phyloP scores from a whole-genome alignment of 2,113 vertebrate genomes.

The Scartelaos histophorus region DNA sequence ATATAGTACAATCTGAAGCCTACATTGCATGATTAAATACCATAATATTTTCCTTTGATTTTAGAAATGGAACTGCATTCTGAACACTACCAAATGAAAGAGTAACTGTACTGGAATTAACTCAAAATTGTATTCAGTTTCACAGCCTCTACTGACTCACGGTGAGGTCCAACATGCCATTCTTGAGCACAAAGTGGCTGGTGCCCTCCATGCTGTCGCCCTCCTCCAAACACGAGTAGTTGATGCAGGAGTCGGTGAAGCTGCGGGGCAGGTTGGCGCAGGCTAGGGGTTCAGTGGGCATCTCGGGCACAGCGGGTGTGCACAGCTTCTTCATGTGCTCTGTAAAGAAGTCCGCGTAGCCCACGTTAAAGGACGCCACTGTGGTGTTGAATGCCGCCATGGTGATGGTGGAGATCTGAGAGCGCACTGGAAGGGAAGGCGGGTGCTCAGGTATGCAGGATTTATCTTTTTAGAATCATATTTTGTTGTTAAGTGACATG shows the following conservation, averaged over 20 bases:
- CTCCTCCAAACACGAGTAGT: slow-evolving; percentile 96
- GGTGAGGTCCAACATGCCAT: slow-evolving; percentile 97
- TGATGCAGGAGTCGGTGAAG: slow-evolving; percentile 98
- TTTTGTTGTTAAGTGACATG: too few species aligned
- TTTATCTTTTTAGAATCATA: neutral
- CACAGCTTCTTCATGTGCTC: slow-evolving; percentile 98
- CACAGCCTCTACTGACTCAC: slow-evolving; percentile 71
- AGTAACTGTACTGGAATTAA: too few species aligned
- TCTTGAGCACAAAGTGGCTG: slow-evolving; percentile 97
- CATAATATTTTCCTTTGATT: too few species aligned
- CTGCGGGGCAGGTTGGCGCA: slow-evolving; percentile 96
- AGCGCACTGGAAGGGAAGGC: slow-evolving; percentile 80
- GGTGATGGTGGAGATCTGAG: slow-evolving; percentile 98
- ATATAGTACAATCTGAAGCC: too few species aligned
- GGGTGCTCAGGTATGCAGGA: neutral
- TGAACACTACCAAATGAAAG: too few species aligned
- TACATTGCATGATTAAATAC: too few species aligned
- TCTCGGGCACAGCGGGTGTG: slow-evolving; percentile 87
- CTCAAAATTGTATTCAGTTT: too few species aligned
- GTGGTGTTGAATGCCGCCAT: slow-evolving; percentile 99
- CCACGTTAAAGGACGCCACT: slow-evolving; percentile 95
- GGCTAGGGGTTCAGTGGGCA: slow-evolving; percentile 89
- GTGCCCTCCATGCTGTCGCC: slow-evolving; percentile 94
- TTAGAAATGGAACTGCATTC: too few species aligned
- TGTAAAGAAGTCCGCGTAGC: slow-evolving; percentile 96